These are phyloP conservation scores for Temnopleurus reevesii DNA, from an alignment of 53 echinoderm and acorn worm genomes.

Conservation along the genomic window DNA sequence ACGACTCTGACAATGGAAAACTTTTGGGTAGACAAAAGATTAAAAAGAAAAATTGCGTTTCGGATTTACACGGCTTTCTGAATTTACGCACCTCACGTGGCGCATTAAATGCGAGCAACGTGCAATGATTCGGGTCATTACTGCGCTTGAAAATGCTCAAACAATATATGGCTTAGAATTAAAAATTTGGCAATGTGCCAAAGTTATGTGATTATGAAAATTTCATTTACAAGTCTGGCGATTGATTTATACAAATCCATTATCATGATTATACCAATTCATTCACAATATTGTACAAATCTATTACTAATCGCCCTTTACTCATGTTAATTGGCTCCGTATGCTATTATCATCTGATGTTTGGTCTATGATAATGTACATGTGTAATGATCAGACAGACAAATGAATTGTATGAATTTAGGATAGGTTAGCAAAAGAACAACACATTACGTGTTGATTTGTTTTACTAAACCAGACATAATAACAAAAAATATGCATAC, in stretches of 20 bases:
- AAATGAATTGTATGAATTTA: no score
- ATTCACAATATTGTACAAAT: not conserved
- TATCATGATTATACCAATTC: not conserved
- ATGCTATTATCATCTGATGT: not conserved
- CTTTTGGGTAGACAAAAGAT: not conserved
- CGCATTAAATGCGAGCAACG: not conserved
- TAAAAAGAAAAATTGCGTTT: not conserved
- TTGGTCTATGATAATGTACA: not conserved
- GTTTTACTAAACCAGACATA: no score
- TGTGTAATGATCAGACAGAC: no score
- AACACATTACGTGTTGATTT: no score
- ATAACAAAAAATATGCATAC: no score
- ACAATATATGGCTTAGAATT: not conserved
- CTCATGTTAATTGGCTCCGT: no score
- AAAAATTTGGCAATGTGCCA: not conserved
- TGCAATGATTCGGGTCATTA: not conserved
- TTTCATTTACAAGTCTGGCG: not conserved
- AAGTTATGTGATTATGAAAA: not conserved
- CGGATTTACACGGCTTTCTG: not conserved
- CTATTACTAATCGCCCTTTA: no score
- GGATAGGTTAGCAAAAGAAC: no score
- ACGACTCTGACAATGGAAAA: not conserved
- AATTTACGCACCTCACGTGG: not conserved
- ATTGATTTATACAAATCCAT: not conserved
- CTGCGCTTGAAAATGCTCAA: not conserved